These are phyloP conservation scores for Mastigias papua DNA, from an alignment of 30 jellyfish, hydroid and myxozoan species.

Conservation along the genomic window DNA sequence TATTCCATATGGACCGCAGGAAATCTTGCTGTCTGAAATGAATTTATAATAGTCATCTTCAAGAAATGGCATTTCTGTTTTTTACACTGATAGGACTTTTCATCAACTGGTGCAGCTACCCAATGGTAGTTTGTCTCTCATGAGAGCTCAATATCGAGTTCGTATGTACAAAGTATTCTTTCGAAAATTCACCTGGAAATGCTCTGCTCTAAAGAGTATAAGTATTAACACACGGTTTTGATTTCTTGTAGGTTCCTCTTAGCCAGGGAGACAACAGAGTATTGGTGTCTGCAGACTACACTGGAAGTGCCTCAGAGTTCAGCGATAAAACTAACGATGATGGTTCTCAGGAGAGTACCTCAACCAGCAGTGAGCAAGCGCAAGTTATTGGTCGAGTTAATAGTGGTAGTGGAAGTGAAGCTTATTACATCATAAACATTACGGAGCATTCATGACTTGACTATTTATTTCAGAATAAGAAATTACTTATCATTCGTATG, in stretches of 20 bases:
- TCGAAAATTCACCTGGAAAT: too few species aligned
- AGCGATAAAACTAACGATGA: slow-evolving; percentile 55
- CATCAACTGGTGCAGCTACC: too few species aligned
- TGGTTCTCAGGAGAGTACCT: slow-evolving; percentile 29
- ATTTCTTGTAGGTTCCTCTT: slow-evolving; percentile 35
- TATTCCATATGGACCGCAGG: too few species aligned
- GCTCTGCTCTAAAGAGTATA: too few species aligned
- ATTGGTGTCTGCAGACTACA: slow-evolving; percentile 41
- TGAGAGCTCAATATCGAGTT: too few species aligned
- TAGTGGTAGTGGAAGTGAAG: slow-evolving; percentile 62
- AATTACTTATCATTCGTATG: not conserved
- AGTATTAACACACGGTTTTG: too few species aligned
- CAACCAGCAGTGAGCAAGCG: slow-evolving; percentile 39
- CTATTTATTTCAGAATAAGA: not conserved
- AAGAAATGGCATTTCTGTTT: too few species aligned
- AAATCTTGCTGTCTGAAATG: too few species aligned
- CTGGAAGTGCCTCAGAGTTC: slow-evolving; percentile 54
- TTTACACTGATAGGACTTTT: too few species aligned
- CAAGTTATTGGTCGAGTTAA: slow-evolving; percentile 39
- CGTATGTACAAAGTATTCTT: too few species aligned
- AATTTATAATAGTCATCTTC: too few species aligned
- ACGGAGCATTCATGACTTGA: slow-evolving; percentile 10
- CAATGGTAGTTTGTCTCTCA: too few species aligned
- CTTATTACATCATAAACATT: slow-evolving; percentile 31
- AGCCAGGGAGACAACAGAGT: slow-evolving; percentile 29